phyloP scores from a whole-genome alignment of 1,140 invertebrate species.

The Drosophila murphyi region DNA sequence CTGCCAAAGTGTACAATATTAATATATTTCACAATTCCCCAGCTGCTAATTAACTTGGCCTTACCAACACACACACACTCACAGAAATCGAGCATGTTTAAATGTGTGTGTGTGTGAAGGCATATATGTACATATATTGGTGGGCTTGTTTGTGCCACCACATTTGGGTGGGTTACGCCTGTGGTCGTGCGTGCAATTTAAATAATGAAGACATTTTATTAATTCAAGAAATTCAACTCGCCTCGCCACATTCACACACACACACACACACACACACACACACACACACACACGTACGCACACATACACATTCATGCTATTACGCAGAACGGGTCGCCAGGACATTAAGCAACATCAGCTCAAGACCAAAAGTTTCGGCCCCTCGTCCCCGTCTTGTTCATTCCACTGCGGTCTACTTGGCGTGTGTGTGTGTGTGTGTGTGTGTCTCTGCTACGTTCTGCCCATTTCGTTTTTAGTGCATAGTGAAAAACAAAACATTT shows the following conservation, averaged over 20 bases:
- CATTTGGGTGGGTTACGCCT: conserved; percentile 47
- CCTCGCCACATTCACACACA: conserved; percentile 38
- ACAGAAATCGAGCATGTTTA: conserved; percentile 43
- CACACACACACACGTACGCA: conserved; percentile 15
- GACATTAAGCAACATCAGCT: conserved; percentile 71
- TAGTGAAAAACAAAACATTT: conserved; percentile 80
- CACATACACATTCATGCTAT: conserved; percentile 47
- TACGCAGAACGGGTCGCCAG: conserved; percentile 61
- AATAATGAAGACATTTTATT: conserved; percentile 83
- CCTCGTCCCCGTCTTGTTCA: neutral
- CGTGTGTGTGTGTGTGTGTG: conserved; percentile 5
- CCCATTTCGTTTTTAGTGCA: conserved; percentile 72
- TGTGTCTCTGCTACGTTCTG: conserved; percentile 27
- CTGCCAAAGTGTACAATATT: conserved; percentile 80
- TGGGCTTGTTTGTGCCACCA: conserved; percentile 35
- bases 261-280: conserved; percentile 26
- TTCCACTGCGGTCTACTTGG: conserved; percentile 26
- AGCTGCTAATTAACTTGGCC: conserved; percentile 79
- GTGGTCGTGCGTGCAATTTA: conserved; percentile 80
- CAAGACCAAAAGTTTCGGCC: conserved; percentile 39
- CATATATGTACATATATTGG: conserved; percentile 38
- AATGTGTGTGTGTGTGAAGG: conserved; percentile 1
- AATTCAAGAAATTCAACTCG: conserved; percentile 81
- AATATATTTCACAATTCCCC: conserved; percentile 82
- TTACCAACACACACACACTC: conserved; percentile 35